Evolutionary conservation across 2,888 invertebrate species (phyloP).

Genomic region (Ectemnius continuus): DNA sequence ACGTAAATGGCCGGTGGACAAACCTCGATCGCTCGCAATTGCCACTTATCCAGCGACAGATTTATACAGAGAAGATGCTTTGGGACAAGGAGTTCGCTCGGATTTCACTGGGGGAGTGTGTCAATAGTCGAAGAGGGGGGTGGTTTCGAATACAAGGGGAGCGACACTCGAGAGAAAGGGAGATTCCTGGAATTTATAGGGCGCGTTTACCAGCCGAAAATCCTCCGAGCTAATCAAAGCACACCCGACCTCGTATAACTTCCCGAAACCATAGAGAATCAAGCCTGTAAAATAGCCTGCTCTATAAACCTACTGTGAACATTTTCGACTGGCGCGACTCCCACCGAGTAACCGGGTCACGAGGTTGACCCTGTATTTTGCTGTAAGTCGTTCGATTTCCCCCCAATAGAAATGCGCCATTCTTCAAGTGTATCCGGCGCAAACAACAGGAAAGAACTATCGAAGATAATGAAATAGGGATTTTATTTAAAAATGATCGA

Average conservation of each 20-base stretch:
- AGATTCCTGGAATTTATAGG: conserved; percentile 1
- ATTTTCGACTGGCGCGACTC: conserved; percentile 36
- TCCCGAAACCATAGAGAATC: neutral
- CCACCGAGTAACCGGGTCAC: conserved; percentile 31
- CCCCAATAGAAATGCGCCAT: conserved; percentile 2
- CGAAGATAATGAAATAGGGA: neutral
- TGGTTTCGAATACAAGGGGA: no score
- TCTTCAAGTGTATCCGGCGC: conserved; percentile 4
- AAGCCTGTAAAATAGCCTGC: neutral
- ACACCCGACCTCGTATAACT: neutral
- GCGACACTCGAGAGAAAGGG: neutral
- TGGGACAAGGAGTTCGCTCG: no score
- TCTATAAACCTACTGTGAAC: conserved; percentile 32
- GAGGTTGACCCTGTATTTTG: conserved; percentile 40
- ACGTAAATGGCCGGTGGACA: no score
- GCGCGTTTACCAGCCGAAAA: neutral
- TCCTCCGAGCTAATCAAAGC: conserved; percentile 2
- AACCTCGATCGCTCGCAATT: no score
- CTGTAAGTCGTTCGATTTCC: conserved; percentile 25
- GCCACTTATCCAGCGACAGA: no score
- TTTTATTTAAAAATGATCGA: neutral
- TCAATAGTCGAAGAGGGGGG: no score
- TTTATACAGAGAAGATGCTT: no score
- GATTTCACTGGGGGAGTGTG: no score
- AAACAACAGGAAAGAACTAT: no score